Evolutionary conservation across 2,797 vertebrate genomes (phyloP), one percentile per base, ranked within the genome.

Genomic region (Mareca penelope): DNA sequence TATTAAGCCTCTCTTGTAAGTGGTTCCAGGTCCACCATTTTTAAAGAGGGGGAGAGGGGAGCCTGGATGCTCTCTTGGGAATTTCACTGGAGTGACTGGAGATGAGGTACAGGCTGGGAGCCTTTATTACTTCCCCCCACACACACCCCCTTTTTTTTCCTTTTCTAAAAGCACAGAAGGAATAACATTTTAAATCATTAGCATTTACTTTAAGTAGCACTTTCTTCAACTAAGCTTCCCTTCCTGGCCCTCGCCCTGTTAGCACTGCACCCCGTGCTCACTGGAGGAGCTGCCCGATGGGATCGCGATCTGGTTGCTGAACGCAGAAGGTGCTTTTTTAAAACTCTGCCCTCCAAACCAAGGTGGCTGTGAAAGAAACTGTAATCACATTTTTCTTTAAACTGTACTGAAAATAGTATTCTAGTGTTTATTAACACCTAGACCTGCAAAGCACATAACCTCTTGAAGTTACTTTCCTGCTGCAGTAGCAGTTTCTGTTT

Each of bases 1-100:
- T 98, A 98, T 98, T 98, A 98, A 98, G 97, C 96, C 96, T 96
- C 97, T 90, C 93, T 95, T 96, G 84, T 98, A 98, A 98, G 97
- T 98, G 97, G 97, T 98, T 98, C 98, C 98, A 97, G 98, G 98
- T 97, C 96, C 96, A 97, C 97, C 97, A 97, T 98, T 97, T 98
- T 97, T 97, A 97, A 97, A 97, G 95, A 95, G 95, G 93, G 88
- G 96, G 97, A 97, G 97, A 96, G 95, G 96, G 96, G 95, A 96
- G 93, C 84, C 93, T 95, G 60, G 88, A 94, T 96, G 92, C 77
- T 90, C 97, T 80, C 96, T 64, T 85, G 97, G 97, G 98, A 96
- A 96, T 98, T 97, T 90, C 89, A 80, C 92, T 2, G 92, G 97
- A 97, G 98, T 97, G 97, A 97, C 97, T 98, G 96, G 97, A 97